A percentile compares a stretch with the other conserved stretches of the same genome.
phyloP scores from a whole-genome alignment of 2,888 invertebrate species.

The Syrphus vitripennis region DNA sequence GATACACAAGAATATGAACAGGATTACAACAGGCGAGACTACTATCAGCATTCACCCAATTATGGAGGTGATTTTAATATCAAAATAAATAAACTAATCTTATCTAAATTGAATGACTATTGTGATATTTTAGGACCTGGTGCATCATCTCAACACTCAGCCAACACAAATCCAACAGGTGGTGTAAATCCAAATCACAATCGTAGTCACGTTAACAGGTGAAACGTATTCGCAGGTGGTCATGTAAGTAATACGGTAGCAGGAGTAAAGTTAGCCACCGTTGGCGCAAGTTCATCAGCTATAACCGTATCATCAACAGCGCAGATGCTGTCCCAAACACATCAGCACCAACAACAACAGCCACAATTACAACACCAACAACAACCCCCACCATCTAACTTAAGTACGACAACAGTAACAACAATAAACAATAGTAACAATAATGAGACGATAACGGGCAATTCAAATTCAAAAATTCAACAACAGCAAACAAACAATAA shows the following conservation, averaged over 20 bases:
- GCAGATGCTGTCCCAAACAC: constrained; percentile 60
- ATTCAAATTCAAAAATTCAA: constrained; percentile 66
- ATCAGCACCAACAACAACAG: constrained; percentile 64
- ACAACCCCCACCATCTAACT: constrained; percentile 73
- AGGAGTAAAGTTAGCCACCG: constrained; percentile 48
- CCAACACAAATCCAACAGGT: constrained; percentile 74
- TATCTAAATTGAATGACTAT: background rate
- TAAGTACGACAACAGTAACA: constrained; percentile 70
- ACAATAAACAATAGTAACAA: constrained; percentile 67
- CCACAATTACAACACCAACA: constrained; percentile 72
- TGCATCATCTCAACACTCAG: constrained; percentile 72
- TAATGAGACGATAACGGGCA: constrained; percentile 71
- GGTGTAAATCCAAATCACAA: constrained; percentile 80
- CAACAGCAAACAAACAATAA: constrained; percentile 74
- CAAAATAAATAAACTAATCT: background rate
- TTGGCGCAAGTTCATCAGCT: constrained; percentile 62
- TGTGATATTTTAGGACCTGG: constrained; percentile 62
- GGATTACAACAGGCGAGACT: constrained; percentile 79
- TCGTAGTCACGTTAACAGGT: constrained; percentile 81
- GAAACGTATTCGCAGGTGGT: constrained; percentile 78
- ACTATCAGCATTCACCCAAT: constrained; percentile 80
- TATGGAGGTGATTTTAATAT: constrained; percentile 76
- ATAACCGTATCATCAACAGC: constrained; percentile 71
- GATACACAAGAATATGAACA: constrained; percentile 79
- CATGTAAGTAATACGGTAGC: constrained; percentile 72